phyloP scores from a whole-genome alignment of 1,140 invertebrate species.

The Zaprionus lachaisei region DNA sequence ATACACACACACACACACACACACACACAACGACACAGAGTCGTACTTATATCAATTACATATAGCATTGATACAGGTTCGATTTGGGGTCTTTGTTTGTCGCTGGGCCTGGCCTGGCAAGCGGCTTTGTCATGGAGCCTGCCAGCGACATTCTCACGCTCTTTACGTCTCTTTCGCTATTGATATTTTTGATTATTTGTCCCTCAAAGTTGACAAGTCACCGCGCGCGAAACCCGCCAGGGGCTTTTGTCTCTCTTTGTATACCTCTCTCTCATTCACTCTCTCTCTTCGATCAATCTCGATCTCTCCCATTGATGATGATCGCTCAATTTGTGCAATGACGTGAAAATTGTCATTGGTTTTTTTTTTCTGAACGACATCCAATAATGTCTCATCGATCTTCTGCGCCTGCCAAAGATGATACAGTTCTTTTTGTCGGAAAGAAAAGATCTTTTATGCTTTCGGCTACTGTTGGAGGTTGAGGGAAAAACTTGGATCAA shows the following conservation, averaged over 20 bases:
- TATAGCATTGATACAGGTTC: slow-evolving; percentile 21
- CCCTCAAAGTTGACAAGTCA: slow-evolving; percentile 76
- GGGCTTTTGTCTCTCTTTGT: slow-evolving; percentile 51
- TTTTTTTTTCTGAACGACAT: slow-evolving; percentile 4
- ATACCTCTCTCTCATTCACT: slow-evolving; percentile 31
- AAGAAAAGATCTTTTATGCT: slow-evolving; percentile 21
- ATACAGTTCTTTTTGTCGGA: slow-evolving; percentile 54
- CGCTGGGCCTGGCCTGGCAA: not conserved
- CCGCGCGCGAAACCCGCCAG: slow-evolving; percentile 29
- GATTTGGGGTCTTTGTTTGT: slow-evolving; percentile 23
- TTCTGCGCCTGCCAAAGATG: slow-evolving; percentile 67
- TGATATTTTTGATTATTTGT: slow-evolving; percentile 60
- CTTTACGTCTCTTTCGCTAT: slow-evolving; percentile 58
- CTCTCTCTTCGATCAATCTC: slow-evolving; percentile 24
- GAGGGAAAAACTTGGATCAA: slow-evolving; percentile 3
- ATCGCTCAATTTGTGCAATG: slow-evolving; percentile 84
- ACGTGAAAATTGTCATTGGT: slow-evolving; percentile 65
- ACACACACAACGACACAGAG: not conserved
- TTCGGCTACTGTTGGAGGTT: slow-evolving; percentile 57
- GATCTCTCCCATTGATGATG: slow-evolving; percentile 66
- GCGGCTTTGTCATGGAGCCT: slow-evolving; percentile 51
- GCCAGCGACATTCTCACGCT: slow-evolving; percentile 74
- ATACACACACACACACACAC: slow-evolving; percentile 19
- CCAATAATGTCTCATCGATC: slow-evolving; percentile 57
- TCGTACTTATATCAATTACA: slow-evolving; percentile 9